phyloP scores from a whole-genome alignment of 2,888 invertebrate species.

The Archaeoteleia sp. region DNA sequence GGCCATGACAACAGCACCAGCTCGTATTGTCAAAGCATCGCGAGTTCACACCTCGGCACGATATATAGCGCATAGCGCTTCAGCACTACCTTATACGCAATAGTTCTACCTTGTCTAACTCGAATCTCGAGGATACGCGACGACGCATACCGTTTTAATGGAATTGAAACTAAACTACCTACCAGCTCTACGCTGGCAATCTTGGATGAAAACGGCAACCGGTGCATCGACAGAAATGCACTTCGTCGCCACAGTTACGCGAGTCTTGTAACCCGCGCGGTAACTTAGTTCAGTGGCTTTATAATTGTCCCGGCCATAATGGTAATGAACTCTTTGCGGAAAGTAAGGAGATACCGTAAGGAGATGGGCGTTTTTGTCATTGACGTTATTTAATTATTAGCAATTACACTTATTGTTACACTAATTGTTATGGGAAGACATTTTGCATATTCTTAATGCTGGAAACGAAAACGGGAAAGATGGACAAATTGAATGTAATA shows the following conservation, averaged over 20 bases:
- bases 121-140: slow-evolving; percentile 20
- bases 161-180: slow-evolving; percentile 21
- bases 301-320: slow-evolving; percentile 37
- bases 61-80: slow-evolving; percentile 1
- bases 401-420: background rate
- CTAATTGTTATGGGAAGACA: background rate
- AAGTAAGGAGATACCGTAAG: no score
- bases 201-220: no score
- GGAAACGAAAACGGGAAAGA: no score
- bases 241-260: slow-evolving; percentile 17
- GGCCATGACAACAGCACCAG: no score
- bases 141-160: slow-evolving; percentile 26
- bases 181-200: slow-evolving; percentile 14
- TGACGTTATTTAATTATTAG: slow-evolving; percentile 17
- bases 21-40: slow-evolving; percentile 38
- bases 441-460: no score
- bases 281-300: slow-evolving; percentile 46
- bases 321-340: slow-evolving; percentile 47
- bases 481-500: no score
- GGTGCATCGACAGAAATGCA: slow-evolving; percentile 35
- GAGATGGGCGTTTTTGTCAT: no score
- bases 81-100: no score
- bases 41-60: slow-evolving; percentile 32
- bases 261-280: slow-evolving; percentile 35
- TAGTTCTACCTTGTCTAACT: slow-evolving; percentile 13